These are phyloP conservation scores for Varanus komodoensis DNA, from an alignment of 2,113 vertebrate genomes.

Conservation along the genomic window DNA sequence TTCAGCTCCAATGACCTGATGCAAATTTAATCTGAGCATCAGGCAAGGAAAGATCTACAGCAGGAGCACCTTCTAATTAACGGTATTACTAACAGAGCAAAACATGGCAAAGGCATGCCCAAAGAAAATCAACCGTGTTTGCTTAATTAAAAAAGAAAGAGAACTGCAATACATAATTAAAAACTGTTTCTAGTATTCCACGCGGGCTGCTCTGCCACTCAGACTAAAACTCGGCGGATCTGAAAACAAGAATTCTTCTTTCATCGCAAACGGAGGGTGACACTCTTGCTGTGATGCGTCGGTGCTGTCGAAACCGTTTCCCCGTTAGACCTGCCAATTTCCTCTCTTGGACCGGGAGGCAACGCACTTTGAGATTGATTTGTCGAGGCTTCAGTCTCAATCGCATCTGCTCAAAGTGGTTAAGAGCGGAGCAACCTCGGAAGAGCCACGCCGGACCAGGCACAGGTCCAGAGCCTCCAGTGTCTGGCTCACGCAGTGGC, in stretches of 20 bases:
- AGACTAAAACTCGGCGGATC: background rate
- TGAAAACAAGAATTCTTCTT: constrained; percentile 27
- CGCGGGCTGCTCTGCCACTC: background rate
- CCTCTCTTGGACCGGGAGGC: background rate
- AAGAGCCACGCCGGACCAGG: too few relatives aligned
- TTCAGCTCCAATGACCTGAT: constrained; percentile 59
- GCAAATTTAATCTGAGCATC: constrained; percentile 55
- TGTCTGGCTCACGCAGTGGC: too few relatives aligned
- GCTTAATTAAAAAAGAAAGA: constrained; percentile 10
- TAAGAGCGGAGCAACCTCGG: too few relatives aligned
- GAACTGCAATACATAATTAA: constrained; percentile 68
- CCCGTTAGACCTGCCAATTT: constrained; percentile 32
- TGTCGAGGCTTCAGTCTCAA: background rate
- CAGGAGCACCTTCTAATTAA: constrained; percentile 70
- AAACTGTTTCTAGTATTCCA: constrained; percentile 34
- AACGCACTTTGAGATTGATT: background rate
- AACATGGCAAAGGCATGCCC: background rate
- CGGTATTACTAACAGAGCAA: background rate
- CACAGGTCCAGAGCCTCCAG: too few relatives aligned
- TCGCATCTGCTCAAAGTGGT: background rate
- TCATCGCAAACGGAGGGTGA: constrained; percentile 38
- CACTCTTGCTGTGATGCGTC: constrained; percentile 21
- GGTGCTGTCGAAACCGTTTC: constrained; percentile 28
- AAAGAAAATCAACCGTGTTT: background rate
- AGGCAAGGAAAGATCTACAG: constrained; percentile 65